Evolutionary conservation across 1,140 invertebrate species (phyloP), one percentile per base, ranked within the genome.

Genomic region (Nephotettix cincticeps): DNA sequence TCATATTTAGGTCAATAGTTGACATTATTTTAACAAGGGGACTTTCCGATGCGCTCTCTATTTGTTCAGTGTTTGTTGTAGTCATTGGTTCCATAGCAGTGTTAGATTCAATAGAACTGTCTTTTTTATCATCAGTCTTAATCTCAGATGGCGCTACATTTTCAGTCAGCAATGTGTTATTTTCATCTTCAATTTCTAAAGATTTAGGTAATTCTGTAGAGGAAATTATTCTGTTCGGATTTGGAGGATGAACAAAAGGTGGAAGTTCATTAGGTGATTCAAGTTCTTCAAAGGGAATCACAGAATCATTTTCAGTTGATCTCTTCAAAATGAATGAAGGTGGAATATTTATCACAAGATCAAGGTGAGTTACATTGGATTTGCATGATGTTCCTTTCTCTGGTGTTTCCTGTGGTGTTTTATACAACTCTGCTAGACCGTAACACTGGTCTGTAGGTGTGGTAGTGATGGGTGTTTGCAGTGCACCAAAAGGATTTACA

Each of bases 401-500:
- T 36, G 32, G 32, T 6, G 32, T 6, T 36, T 4, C 14, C 14
- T 4, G 32, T 36, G 32, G 32, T 36, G 32, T 36, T 36, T 36
- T 36, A 14, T 36, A 36, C 32, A 36, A 36, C 14, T 36, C 32
- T 6, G 32, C 32, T 6, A 36, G 32, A 36, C 14, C 14, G 32
- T 36, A 36, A 36, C 32, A 36, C 4, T 36, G 4, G 14, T 36
- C 32, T 6, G 14, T 36, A 61, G 56, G 56, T 61, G 56, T 61
- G 21, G 56, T 29, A 21, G 25, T 27, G 13, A 25, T 27, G 9
- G 56, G 56, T 27, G 56, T 61, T 28, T 68, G 40, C 1, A 43
- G 19, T 13, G 29, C 11, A n/a, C 47, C 68, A 36, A 67, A 67
- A 19, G 64, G 64, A 67, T 67, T 67, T 43, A 1, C 30, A 67